Evolutionary conservation across 2,113 vertebrate species (phyloP), one percentile per base, ranked within the genome.

Genomic region (Sigmodon hispidus): DNA sequence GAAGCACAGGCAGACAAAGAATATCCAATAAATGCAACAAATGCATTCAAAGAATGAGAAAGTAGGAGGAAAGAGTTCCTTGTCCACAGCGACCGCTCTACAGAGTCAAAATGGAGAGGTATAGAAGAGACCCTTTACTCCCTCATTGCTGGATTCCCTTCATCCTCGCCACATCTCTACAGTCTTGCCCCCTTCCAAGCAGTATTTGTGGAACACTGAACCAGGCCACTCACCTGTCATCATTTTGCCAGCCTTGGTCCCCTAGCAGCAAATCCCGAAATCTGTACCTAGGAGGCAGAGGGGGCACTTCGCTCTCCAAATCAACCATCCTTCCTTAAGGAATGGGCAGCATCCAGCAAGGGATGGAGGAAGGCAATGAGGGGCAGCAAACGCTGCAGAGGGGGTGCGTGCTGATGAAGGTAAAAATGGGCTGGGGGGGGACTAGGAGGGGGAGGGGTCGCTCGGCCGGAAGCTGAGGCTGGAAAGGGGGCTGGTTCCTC

Each of bases 221-320:
- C 73, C 90, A 22, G 31, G 3, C 55, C 86, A 59, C 93, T 96
- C 97, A 99, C 99, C 99, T 99, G 98, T 99, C 99, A 80, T 99
- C 99, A 69, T 99, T 99, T 91, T 99, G 99, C 98, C 99, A 99
- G 96, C 98, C 98, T 96, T 99, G 99, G 97, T 99, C 99, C 72
- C 99, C 99, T 12, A 99, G 98, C 95, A 99, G 98, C 98, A 99
- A 96, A 97, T 99, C 99, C 95, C 99, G 98, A 98, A 99, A 99
- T 88, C 99, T 98, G 97, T 99, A 99, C 96, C 99, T 99, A 80
- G 99, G 99, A 11, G 99, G 99, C 55, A 99, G 98, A 69, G 99
- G 99, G 15, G 99, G 99, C 73, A 99, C 99, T 96, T 99, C 99
- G 50, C 98, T 99, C 98, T 99, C 99, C 97, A 98, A 90, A 96